phyloP scores from a whole-genome alignment of 2,113 vertebrate genomes.

The Cranoglanis bouderius region DNA sequence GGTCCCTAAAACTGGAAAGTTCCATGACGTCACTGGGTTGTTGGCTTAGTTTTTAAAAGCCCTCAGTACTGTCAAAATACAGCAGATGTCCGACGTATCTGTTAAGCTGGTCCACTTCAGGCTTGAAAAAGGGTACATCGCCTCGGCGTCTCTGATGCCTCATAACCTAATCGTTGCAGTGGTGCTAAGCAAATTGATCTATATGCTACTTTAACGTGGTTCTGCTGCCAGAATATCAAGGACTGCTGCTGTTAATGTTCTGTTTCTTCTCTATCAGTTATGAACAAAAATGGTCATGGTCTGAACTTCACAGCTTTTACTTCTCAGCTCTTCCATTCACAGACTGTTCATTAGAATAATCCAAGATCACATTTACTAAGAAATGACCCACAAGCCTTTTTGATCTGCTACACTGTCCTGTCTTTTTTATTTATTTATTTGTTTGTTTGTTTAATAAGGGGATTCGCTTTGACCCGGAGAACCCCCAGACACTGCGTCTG shows the following conservation, averaged over 20 bases:
- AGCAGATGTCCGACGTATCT: constrained; percentile 18
- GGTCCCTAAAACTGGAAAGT: constrained; percentile 33
- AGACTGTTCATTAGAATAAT: neutral
- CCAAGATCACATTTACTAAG: neutral
- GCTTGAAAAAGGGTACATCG: neutral
- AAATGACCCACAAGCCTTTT: neutral
- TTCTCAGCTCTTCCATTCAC: neutral
- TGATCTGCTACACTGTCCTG: neutral
- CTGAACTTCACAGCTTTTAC: neutral
- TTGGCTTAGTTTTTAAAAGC: constrained; percentile 29
- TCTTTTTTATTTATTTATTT: neutral
- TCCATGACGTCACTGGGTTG: constrained; percentile 38
- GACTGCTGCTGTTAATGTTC: neutral
- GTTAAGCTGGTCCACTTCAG: neutral
- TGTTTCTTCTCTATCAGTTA: neutral
- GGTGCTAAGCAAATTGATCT: neutral
- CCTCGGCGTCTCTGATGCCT: neutral
- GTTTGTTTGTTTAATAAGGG: constrained; percentile 66
- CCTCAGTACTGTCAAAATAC: constrained; percentile 36
- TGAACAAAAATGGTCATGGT: neutral
- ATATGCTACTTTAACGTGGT: neutral
- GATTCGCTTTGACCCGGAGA: constrained; percentile 87
- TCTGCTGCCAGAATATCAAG: neutral
- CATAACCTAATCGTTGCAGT: neutral
- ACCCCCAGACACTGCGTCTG: constrained; percentile 84